Evolutionary conservation across 2,888 invertebrate species (phyloP), one percentile per base, ranked within the genome.

Genomic region (Ecdyonurus torrentis): DNA sequence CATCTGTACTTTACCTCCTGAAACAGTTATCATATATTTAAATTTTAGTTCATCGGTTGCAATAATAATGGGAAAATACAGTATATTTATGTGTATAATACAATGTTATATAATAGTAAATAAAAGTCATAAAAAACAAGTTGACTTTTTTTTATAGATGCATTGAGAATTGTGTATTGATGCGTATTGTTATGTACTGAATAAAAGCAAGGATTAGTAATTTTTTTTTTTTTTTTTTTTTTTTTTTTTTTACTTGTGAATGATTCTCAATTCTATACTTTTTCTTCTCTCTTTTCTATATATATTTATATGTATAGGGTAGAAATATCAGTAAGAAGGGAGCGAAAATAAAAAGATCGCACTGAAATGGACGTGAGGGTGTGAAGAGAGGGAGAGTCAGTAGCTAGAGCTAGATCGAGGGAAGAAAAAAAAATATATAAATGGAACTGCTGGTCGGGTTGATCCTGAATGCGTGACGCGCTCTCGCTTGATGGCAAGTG

Each of bases 1-100:
- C 93, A 96, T 72, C 91, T 86, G 74, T 91, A 80, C 68, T 80
- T 80, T 55, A 77, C 73, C 60, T 70, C 70, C 77, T 78, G 69
- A 52, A 59, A 60, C 59, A 58, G 37, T 37, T 37, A 15, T 37
- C 37, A 37, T 37, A 37, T 37, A 10, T 37, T 37, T 37, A 5
- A 37, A 37, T 37, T 37, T 37, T 37, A 10, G 37, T 5, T 37
- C 5, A 37, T 10, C 37, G 37, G 37, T 37, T 10, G 7, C 15
- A 10, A 37, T 37, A 37, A 37, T 10, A 15, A 15, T 15, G 5
- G 37, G 15, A 37, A 37, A 37, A 15, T 37, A 15, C 15, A 37
- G 37, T 37, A 37, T 15, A 37, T 37, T 37, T 10, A 37, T 37
- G 37, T 37, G n/a, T n/a, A n/a, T n/a, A n/a, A n/a, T n/a, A n/a